Conservation (phyloP, 2,888 invertebrate genomes). For the Conistra vaccinii region DNA sequence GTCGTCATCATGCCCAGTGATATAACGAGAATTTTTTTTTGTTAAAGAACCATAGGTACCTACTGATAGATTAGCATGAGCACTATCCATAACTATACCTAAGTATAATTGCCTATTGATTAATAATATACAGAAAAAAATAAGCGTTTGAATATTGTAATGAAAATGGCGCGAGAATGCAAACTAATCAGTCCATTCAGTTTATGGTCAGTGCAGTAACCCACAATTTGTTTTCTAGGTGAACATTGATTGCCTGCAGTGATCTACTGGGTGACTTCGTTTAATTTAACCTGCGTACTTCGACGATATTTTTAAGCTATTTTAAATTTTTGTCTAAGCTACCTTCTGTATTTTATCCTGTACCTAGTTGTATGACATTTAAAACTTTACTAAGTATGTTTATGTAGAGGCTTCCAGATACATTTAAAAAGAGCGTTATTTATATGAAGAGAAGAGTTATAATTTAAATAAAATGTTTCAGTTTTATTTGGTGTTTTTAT, state of each 20-base stretch:
- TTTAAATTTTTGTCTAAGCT: conserved; percentile 65
- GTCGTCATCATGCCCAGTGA: neutral
- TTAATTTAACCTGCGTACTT: conserved; percentile 63
- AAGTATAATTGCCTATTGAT: neutral
- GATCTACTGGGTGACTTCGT: conserved; percentile 75
- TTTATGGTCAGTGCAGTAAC: conserved; percentile 35
- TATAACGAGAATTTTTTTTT: neutral
- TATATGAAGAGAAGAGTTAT: conserved; percentile 85
- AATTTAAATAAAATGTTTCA: conserved; percentile 89
- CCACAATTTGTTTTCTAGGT: conserved; percentile 83
- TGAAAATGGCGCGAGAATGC: conserved; percentile 7
- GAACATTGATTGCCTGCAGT: conserved; percentile 84
- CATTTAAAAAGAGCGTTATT: conserved; percentile 86
- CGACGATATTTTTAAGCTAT: conserved; percentile 69
- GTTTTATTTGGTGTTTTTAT: conserved; percentile 78
- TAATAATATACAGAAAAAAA: neutral
- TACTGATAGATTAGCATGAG: neutral
- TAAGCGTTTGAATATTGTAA: neutral
- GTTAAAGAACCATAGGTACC: neutral
- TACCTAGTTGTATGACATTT: conserved; percentile 72
- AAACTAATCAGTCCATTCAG: neutral
- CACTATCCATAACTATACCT: neutral
- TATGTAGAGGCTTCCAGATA: conserved; percentile 90
- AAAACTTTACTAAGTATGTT: conserved; percentile 80
- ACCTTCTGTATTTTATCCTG: conserved; percentile 74